phyloP scores from a whole-genome alignment of 2,888 invertebrate species.

The Gymnosoma rotundatum region DNA sequence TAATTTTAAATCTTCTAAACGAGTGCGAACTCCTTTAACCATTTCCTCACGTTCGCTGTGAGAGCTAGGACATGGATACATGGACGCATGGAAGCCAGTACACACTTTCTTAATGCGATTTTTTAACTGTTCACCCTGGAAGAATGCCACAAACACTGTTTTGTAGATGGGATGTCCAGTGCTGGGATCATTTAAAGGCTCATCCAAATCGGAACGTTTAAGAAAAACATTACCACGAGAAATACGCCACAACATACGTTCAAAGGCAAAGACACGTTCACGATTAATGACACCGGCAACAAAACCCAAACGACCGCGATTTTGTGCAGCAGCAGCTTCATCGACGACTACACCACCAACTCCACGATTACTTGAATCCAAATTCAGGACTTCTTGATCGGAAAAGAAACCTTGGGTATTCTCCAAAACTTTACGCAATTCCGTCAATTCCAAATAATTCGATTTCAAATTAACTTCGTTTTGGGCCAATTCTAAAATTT shows the following conservation, averaged over 20 bases:
- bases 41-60: slow-evolving; percentile 91
- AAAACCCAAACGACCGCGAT: slow-evolving; percentile 85
- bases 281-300: slow-evolving; percentile 93
- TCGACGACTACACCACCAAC: slow-evolving; percentile 83
- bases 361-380: slow-evolving; percentile 88
- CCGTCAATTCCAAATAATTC: slow-evolving; percentile 95
- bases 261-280: slow-evolving; percentile 92
- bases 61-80: slow-evolving; percentile 94
- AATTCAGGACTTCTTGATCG: slow-evolving; percentile 81
- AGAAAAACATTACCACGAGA: slow-evolving; percentile 95
- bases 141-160: slow-evolving; percentile 91
- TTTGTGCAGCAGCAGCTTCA: slow-evolving; percentile 76
- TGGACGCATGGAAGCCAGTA: slow-evolving; percentile 92
- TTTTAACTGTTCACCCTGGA: slow-evolving; percentile 94
- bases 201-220: slow-evolving; percentile 90
- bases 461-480: slow-evolving; percentile 97
- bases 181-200: slow-evolving; percentile 89
- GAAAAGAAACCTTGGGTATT: slow-evolving; percentile 89
- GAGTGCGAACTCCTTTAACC: slow-evolving; percentile 92
- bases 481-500: slow-evolving; percentile 96
- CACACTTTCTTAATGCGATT: slow-evolving; percentile 93
- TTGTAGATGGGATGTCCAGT: slow-evolving; percentile 89
- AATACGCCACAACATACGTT: slow-evolving; percentile 94
- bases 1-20: slow-evolving; percentile 91
- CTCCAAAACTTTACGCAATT: slow-evolving; percentile 95